Conservation (phyloP, 2,113 vertebrate species). For the Tragelaphus strepsiceros region DNA sequence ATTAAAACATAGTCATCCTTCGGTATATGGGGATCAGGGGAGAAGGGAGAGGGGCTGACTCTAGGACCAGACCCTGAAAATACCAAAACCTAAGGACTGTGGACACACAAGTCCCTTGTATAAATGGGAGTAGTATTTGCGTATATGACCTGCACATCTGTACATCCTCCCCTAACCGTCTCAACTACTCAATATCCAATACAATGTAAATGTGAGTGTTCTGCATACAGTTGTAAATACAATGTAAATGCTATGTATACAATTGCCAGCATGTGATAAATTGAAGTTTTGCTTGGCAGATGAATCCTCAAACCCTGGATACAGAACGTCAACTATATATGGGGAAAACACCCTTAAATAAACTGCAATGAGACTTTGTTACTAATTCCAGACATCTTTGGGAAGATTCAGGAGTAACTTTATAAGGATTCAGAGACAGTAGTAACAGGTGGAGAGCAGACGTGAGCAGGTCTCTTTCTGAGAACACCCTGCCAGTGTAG, state of each 20-base stretch:
- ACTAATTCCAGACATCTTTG: not conserved
- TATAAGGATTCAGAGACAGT: not conserved
- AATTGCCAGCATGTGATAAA: not conserved
- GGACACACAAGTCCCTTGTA: not conserved
- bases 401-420: not conserved
- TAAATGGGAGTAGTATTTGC: not conserved
- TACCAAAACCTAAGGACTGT: not conserved
- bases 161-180: not conserved
- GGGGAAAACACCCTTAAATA: not conserved
- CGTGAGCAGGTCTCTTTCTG: not conserved
- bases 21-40: accelerated
- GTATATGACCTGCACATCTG: not conserved
- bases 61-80: not conserved
- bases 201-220: not conserved
- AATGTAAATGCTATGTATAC: not conserved
- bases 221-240: not conserved
- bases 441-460: not conserved
- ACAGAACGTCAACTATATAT: too few relatives aligned
- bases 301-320: not conserved
- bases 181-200: not conserved
- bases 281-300: not conserved
- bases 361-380: not conserved
- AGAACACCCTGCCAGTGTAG: not conserved
- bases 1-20: not conserved
- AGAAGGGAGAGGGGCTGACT: not conserved